These are phyloP conservation scores for Ceratotherium simum DNA, from an alignment of 2,113 vertebrate genomes.

Conservation along the genomic window DNA sequence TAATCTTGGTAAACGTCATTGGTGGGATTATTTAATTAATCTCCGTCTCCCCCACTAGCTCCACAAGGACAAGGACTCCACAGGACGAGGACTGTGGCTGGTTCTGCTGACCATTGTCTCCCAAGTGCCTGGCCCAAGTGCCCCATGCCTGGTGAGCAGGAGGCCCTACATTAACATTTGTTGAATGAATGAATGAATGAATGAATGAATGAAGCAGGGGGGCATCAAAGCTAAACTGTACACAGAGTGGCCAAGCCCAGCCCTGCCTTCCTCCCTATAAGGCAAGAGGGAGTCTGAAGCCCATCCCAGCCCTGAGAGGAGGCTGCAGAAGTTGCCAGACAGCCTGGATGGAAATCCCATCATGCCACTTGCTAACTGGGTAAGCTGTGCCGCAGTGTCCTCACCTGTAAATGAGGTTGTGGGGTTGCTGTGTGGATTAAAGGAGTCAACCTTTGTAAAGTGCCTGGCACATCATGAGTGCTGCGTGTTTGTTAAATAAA, in stretches of 20 bases:
- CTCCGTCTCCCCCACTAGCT: not conserved
- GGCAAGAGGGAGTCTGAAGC: not conserved
- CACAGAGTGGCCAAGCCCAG: not conserved
- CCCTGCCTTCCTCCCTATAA: not conserved
- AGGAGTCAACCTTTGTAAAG: not conserved
- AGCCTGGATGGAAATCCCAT: too few relatives aligned
- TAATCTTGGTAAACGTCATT: accelerated
- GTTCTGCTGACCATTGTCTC: not conserved
- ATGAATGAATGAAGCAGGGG: not conserved
- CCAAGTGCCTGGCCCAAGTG: not conserved
- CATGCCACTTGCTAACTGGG: not conserved
- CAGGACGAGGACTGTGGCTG: not conserved
- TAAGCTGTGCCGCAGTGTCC: not conserved
- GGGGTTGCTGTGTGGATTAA: not conserved
- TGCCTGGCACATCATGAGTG: not conserved
- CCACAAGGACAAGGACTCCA: not conserved
- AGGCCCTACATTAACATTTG: not conserved
- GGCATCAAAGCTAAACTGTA: too few relatives aligned
- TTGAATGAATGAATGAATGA: not conserved
- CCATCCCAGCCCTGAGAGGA: not conserved
- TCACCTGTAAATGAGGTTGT: not conserved
- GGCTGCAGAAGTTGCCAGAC: not conserved
- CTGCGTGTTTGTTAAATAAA: not conserved
- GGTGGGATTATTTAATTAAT: not conserved
- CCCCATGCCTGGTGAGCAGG: not conserved